phyloP scores from a whole-genome alignment of 2,797 vertebrate genomes.

The Pagetopsis macropterus region DNA sequence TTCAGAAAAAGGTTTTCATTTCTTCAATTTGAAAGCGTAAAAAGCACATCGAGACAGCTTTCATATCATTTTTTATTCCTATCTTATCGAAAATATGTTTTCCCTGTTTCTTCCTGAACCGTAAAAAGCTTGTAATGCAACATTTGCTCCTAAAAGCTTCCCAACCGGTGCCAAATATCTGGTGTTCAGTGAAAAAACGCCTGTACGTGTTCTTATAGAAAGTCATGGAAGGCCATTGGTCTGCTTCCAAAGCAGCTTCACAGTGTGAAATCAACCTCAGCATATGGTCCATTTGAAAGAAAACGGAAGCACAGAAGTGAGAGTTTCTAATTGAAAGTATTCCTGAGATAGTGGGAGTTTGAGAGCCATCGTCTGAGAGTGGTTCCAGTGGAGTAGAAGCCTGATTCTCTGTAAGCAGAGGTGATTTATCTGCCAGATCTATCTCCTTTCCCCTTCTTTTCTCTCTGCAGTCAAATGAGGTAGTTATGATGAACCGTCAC shows the following conservation, averaged over 20 bases:
- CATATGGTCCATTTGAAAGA: not conserved
- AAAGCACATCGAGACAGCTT: no score
- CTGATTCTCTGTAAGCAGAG: conserved; percentile 42
- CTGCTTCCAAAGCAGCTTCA: not conserved
- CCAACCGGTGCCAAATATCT: not conserved
- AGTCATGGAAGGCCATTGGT: not conserved
- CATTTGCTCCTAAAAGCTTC: not conserved
- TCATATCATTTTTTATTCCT: not conserved
- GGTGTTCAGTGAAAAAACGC: no score
- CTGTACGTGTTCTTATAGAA: not conserved
- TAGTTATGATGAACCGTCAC: conserved; percentile 79
- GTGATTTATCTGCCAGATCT: conserved; percentile 59
- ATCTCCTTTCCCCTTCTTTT: conserved; percentile 36
- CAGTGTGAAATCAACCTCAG: not conserved
- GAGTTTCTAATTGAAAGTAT: not conserved
- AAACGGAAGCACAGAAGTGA: not conserved
- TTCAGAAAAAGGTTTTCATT: no score
- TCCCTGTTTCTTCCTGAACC: not conserved
- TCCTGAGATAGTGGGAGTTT: conserved; percentile 36
- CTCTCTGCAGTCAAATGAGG: conserved; percentile 53
- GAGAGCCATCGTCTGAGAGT: conserved; percentile 21
- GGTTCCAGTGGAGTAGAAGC: conserved; percentile 37
- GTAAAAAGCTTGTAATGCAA: not conserved
- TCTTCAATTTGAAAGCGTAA: no score
- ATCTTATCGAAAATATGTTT: not conserved